Conservation (phyloP, 1,140 invertebrate genomes). For the Drosophila setifemur region DNA sequence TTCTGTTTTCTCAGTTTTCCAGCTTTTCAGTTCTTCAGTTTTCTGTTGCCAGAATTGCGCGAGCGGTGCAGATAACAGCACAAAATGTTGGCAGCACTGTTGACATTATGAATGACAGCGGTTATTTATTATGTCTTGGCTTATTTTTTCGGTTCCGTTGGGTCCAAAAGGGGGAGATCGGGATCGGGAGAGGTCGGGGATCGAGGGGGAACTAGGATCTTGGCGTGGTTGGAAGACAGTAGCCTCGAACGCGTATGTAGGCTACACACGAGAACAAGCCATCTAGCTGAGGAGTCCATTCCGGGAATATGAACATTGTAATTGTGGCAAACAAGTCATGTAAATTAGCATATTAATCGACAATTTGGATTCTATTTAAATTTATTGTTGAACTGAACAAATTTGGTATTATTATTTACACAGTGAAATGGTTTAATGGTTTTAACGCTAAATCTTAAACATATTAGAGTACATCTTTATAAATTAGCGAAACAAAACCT, state of each 20-base stretch:
- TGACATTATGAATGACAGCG: slow-evolving; percentile 81
- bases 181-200: too few relatives aligned
- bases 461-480: too few relatives aligned
- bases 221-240: slow-evolving; percentile 19
- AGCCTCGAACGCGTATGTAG: slow-evolving; percentile 31
- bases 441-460: too few relatives aligned
- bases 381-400: too few relatives aligned
- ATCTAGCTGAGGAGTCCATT: background rate
- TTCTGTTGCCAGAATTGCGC: slow-evolving; percentile 75
- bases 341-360: too few relatives aligned
- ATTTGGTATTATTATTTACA: too few relatives aligned
- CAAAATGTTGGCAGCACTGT: slow-evolving; percentile 80
- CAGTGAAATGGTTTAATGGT: too few relatives aligned
- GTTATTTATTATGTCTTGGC: slow-evolving; percentile 79
- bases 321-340: slow-evolving; percentile 4
- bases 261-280: background rate
- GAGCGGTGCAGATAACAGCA: slow-evolving; percentile 71
- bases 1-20: too few relatives aligned
- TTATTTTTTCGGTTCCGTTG: slow-evolving; percentile 31
- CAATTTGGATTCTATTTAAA: too few relatives aligned
- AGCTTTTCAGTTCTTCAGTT: too few relatives aligned
- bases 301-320: background rate
- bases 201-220: slow-evolving; percentile 8
- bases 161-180: background rate
- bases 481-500: too few relatives aligned